phyloP scores from a whole-genome alignment of 2,888 invertebrate genomes.

The Scaptomyza cyrtandrae region DNA sequence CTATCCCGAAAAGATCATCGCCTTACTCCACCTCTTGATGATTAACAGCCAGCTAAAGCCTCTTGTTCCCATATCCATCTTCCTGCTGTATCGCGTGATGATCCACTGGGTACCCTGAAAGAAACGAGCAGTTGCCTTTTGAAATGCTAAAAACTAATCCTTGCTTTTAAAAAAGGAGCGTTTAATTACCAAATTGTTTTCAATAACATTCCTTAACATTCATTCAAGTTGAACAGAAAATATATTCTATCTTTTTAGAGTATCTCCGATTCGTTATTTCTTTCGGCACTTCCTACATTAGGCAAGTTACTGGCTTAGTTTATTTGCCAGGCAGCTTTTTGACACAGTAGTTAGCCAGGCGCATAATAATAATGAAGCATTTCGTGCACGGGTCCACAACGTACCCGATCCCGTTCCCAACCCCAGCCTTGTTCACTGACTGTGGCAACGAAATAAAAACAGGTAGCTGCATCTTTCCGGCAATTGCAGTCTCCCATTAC shows the following conservation, averaged over 20 bases:
- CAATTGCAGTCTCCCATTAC: constrained; percentile 81
- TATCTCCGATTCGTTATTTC: constrained; percentile 25
- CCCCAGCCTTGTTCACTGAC: neutral
- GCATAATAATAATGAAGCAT: constrained; percentile 73
- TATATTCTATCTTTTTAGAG: constrained; percentile 32
- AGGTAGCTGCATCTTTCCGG: constrained; percentile 68
- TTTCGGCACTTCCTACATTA: neutral
- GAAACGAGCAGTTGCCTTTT: no score
- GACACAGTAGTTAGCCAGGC: constrained; percentile 76
- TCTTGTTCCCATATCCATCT: constrained; percentile 31
- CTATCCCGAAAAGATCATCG: constrained; percentile 38
- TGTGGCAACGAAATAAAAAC: constrained; percentile 49
- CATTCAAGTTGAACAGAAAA: no score
- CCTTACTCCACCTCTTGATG: constrained; percentile 40
- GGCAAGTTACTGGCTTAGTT: constrained; percentile 51
- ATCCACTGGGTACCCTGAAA: constrained; percentile 15
- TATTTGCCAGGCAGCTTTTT: constrained; percentile 76
- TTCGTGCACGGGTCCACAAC: constrained; percentile 37
- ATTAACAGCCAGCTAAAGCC: constrained; percentile 61
- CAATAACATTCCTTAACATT: no score
- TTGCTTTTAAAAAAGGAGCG: no score
- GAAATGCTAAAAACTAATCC: no score
- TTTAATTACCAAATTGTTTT: no score
- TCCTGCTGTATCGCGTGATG: constrained; percentile 64
- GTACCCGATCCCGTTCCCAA: neutral